Evolutionary conservation across 2,888 invertebrate genomes (phyloP), one percentile per base, ranked within the genome.

Genomic region (Drosophila paramelanica): DNA sequence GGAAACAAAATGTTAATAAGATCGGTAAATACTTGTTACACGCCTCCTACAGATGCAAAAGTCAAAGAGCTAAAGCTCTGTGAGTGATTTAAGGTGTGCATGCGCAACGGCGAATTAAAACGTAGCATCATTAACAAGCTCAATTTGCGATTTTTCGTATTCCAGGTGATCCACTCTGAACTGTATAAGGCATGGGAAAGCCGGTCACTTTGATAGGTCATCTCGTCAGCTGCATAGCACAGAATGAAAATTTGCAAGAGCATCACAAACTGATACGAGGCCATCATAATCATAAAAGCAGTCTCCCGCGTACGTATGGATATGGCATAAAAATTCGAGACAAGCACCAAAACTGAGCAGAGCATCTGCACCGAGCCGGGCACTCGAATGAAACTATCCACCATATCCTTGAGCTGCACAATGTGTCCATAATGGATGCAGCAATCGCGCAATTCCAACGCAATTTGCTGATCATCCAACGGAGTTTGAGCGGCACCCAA

Each of bases 241-340:
- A 85, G 36, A 2, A 89, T 79, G 43, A 91, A 90, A 27, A 91
- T 89, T 67, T 90, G 91, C 39, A 73, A 25, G 3, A 90, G 46
- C 90, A 91, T 90, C 0, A 69, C 82, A 7, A 81, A 41, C 42
- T 89, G 90, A 57, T 91, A 91, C 11, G 77, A 47, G 2, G 62
- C 57, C 7, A 78, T 77, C 59, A 77, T 88, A 1, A 83, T 27
- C 65, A 90, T 68, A 4, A 68, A 72, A 4, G 61, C 47, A n/a
- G 62, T 61, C 10, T 88, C 81, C 0, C 59, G 76, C 5, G 55
- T 47, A 3, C 70, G 67, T 10, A 61, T 75, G 17, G 91, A 90
- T 59, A 91, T 73, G 5, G 76, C 74, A 67, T 89, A 91, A 14
- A 91, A 88, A 57, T 89, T 91, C 10, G 90, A 87, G 4, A 91